phyloP scores from a whole-genome alignment of 2,113 vertebrate species.

The Sander lucioperca region DNA sequence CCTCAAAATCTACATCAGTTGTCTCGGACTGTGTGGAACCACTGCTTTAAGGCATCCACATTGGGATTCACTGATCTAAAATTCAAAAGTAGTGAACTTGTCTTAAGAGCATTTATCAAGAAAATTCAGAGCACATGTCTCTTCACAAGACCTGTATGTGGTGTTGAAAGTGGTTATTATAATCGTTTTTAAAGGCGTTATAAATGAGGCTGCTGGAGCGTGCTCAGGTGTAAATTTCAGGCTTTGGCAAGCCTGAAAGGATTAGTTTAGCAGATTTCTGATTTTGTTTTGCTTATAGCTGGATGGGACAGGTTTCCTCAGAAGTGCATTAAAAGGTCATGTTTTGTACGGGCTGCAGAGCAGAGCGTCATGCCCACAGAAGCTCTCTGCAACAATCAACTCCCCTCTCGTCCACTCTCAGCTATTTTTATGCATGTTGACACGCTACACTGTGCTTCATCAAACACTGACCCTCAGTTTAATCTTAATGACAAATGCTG shows the following conservation, averaged over 20 bases:
- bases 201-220: slow-evolving; percentile 24
- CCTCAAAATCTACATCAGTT: neutral
- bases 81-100: neutral
- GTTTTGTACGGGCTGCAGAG: slow-evolving; percentile 6
- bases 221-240: slow-evolving; percentile 64
- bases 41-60: neutral
- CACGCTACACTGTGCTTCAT: neutral
- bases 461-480: slow-evolving; percentile 11
- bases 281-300: slow-evolving; percentile 28
- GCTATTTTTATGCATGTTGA: slow-evolving; percentile 6
- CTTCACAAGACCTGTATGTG: neutral
- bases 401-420: slow-evolving; percentile 5
- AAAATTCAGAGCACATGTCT: neutral
- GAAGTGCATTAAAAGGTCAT: slow-evolving; percentile 37
- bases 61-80: neutral
- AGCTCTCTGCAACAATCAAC: neutral
- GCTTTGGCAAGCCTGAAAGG: slow-evolving; percentile 31
- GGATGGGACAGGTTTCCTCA: slow-evolving; percentile 43
- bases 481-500: slow-evolving; percentile 21
- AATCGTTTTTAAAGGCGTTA: slow-evolving; percentile 49
- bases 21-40: neutral
- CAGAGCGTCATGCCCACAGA: neutral
- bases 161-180: slow-evolving; percentile 41
- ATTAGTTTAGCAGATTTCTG: slow-evolving; percentile 45
- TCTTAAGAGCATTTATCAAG: slow-evolving; percentile 14